Conservation (phyloP, 2,888 invertebrate species). For the Synergus gifuensis region DNA sequence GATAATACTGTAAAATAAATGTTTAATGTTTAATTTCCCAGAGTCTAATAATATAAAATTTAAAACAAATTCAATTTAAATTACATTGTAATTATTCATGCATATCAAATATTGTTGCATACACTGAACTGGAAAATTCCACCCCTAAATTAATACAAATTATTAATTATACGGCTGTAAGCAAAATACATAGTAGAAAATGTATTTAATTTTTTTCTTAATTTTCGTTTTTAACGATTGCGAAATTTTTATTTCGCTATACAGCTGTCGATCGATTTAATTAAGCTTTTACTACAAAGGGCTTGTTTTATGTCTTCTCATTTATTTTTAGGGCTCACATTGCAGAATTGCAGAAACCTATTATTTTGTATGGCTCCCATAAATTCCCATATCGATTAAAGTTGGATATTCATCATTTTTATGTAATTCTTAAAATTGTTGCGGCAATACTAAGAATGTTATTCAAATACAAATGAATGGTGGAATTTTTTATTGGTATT, state of each 20-base stretch:
- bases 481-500: too few relatives aligned
- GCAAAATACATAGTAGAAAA: not conserved
- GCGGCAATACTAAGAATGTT: not conserved
- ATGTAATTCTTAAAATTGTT: not conserved
- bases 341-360: not conserved
- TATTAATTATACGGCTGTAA: not conserved
- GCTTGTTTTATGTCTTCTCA: not conserved
- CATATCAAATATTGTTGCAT: not conserved
- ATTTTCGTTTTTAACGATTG: not conserved
- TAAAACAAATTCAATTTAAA: not conserved
- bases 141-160: not conserved
- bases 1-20: not conserved
- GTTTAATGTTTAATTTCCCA: not conserved
- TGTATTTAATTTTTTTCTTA: not conserved
- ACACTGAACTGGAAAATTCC: not conserved
- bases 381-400: not conserved
- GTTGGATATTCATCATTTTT: not conserved
- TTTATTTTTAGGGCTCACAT: not conserved
- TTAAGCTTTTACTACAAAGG: not conserved
- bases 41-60: not conserved
- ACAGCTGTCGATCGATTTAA: not conserved
- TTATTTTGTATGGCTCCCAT: not conserved
- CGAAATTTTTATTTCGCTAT: not conserved
- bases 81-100: not conserved
- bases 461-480: not conserved